These are phyloP conservation scores for Styela plicata DNA, from an alignment of 23 tunicate genomes.

Conservation along the genomic window DNA sequence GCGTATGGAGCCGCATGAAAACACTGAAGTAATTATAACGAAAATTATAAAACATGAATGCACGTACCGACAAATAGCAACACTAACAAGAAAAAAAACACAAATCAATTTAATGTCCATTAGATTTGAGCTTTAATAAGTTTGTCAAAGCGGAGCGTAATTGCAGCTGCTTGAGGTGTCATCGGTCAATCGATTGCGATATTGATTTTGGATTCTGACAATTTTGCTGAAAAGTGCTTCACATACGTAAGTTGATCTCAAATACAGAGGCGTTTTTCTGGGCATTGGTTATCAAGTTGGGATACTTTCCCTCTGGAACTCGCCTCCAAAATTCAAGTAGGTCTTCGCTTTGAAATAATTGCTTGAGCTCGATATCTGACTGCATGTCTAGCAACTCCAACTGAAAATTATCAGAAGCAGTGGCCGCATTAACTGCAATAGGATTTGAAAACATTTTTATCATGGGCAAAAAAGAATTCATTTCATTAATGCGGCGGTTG, in stretches of 20 bases:
- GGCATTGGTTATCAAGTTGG: constrained; percentile 45
- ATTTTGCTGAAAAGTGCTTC: constrained; percentile 59
- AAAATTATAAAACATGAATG: too few species aligned
- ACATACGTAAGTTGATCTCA: constrained; percentile 61
- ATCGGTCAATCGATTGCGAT: constrained; percentile 47
- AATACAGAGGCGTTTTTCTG: constrained; percentile 54
- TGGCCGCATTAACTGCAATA: constrained; percentile 32
- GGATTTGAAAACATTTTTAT: constrained; percentile 46
- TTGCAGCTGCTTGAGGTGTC: constrained; percentile 54
- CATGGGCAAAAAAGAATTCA: constrained; percentile 41
- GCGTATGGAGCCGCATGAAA: too few species aligned
- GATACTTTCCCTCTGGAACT: constrained; percentile 54
- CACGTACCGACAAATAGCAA: too few species aligned
- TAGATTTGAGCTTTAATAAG: too few species aligned
- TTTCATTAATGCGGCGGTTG: constrained; percentile 11
- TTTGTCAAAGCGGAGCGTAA: too few species aligned
- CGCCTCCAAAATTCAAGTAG: constrained; percentile 51
- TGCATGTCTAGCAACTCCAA: constrained; percentile 61
- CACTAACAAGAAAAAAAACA: too few species aligned
- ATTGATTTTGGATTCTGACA: constrained; percentile 57
- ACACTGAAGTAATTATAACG: too few species aligned
- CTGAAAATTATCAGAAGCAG: constrained; percentile 49
- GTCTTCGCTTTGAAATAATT: constrained; percentile 44
- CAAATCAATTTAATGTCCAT: too few species aligned
- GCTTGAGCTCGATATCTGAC: constrained; percentile 49